Evolutionary conservation across 2,888 invertebrate species (phyloP).

Genomic region (Miltochrista miniata): DNA sequence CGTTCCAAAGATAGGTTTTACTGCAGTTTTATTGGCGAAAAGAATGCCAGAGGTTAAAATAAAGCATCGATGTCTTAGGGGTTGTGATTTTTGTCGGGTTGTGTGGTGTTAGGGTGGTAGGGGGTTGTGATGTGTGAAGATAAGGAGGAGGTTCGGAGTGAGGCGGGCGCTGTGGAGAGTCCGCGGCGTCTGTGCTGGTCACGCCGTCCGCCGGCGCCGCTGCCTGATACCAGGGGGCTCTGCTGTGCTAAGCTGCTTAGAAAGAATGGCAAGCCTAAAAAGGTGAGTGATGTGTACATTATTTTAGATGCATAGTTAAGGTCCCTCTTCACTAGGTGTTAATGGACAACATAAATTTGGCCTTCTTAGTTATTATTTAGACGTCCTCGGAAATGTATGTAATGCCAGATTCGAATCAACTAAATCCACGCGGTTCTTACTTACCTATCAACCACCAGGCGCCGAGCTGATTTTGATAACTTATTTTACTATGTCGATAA

Average conservation of each 20-base stretch:
- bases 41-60: conserved; percentile 77
- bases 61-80: conserved; percentile 76
- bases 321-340: too few species aligned
- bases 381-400: too few species aligned
- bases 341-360: too few species aligned
- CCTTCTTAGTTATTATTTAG: too few species aligned
- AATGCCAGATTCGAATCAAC: too few species aligned
- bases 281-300: conserved; percentile 81
- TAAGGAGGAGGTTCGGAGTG: conserved; percentile 74
- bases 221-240: conserved; percentile 90
- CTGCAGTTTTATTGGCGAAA: conserved; percentile 65
- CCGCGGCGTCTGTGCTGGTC: conserved; percentile 74
- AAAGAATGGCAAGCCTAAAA: conserved; percentile 92
- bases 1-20: conserved; percentile 65
- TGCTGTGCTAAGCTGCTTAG: conserved; percentile 91
- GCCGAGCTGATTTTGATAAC: too few species aligned
- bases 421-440: too few species aligned
- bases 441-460: too few species aligned
- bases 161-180: conserved; percentile 61
- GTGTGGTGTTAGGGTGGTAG: conserved; percentile 53
- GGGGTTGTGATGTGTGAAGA: conserved; percentile 73
- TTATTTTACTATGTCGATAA: too few species aligned
- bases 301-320: too few species aligned
- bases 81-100: conserved; percentile 70
- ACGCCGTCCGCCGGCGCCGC: conserved; percentile 74